These are phyloP conservation scores for Clarias platycephalus DNA, from an alignment of 2,797 vertebrate species.

Conservation along the genomic window DNA sequence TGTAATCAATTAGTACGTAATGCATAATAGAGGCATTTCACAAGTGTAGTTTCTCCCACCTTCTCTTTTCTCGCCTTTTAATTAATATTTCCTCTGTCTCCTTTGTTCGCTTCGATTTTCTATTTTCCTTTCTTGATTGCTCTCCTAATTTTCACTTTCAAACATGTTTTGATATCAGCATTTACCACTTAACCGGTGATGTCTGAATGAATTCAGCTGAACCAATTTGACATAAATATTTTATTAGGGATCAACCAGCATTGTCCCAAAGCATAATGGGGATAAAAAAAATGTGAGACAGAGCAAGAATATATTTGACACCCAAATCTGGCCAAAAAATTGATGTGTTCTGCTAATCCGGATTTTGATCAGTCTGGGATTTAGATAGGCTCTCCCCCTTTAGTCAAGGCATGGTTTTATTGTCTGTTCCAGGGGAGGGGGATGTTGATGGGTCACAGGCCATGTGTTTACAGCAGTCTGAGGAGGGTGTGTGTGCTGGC, in stretches of 20 bases:
- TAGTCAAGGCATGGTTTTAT: conserved; percentile 60
- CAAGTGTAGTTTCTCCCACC: not conserved
- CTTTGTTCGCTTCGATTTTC: not conserved
- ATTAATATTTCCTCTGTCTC: not conserved
- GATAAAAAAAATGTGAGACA: conserved; percentile 62
- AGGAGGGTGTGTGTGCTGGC: conserved; percentile 42
- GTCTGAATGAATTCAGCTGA: not conserved
- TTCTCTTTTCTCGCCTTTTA: not conserved
- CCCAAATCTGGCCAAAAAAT: conserved; percentile 65
- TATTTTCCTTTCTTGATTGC: conserved; percentile 5
- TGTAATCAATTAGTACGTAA: not conserved
- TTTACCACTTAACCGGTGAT: conserved; percentile 18
- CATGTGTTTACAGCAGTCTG: conserved; percentile 69
- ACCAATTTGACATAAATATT: conserved; percentile 5
- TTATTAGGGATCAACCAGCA: not conserved
- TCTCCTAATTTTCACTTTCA: not conserved
- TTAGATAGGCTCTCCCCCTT: conserved; percentile 64
- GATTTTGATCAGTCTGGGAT: conserved; percentile 80
- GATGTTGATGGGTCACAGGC: conserved; percentile 64
- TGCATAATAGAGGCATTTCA: not conserved
- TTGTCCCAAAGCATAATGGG: not conserved
- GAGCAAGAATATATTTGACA: conserved; percentile 43
- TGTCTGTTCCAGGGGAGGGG: conserved; percentile 37
- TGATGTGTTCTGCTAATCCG: conserved; percentile 67
- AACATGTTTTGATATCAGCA: not conserved